Evolutionary conservation across 1,140 invertebrate genomes (phyloP).

Genomic region (Papilio glaucus): DNA sequence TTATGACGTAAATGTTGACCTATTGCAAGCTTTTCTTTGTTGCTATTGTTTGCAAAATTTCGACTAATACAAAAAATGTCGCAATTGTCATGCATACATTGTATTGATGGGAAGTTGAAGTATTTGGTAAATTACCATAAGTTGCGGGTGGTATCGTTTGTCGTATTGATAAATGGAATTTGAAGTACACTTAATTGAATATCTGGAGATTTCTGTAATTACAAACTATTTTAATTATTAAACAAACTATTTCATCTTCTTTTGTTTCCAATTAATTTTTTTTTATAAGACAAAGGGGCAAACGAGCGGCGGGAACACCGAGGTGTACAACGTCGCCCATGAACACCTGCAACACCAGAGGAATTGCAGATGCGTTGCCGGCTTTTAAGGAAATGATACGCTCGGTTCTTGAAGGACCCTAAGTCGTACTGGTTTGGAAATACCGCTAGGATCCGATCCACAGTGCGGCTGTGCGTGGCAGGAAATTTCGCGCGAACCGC

Average conservation of each 20-base stretch:
- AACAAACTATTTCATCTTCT: not conserved
- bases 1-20: not conserved
- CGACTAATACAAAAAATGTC: slow-evolving; percentile 29
- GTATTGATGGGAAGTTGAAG: slow-evolving; percentile 51
- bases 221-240: not conserved
- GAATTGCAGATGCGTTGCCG: too few relatives aligned
- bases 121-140: slow-evolving; percentile 68
- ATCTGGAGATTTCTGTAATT: slow-evolving; percentile 1
- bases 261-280: too few relatives aligned
- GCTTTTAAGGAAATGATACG: too few relatives aligned
- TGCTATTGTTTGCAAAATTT: not conserved
- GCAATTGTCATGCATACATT: slow-evolving; percentile 34
- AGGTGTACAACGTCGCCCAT: too few relatives aligned
- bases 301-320: too few relatives aligned
- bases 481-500: too few relatives aligned
- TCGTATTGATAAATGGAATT: slow-evolving; percentile 9
- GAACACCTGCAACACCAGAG: too few relatives aligned
- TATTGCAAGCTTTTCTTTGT: not conserved
- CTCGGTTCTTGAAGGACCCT: too few relatives aligned
- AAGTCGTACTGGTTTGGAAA: too few relatives aligned
- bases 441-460: too few relatives aligned
- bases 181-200: not conserved
- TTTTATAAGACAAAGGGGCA: too few relatives aligned
- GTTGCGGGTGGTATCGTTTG: slow-evolving; percentile 70
- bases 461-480: too few relatives aligned